A percentile compares a stretch with the other conserved stretches of the same genome.
phyloP scores from a whole-genome alignment of 92 coral and sea anemone species.

The Diadumene lineata region DNA sequence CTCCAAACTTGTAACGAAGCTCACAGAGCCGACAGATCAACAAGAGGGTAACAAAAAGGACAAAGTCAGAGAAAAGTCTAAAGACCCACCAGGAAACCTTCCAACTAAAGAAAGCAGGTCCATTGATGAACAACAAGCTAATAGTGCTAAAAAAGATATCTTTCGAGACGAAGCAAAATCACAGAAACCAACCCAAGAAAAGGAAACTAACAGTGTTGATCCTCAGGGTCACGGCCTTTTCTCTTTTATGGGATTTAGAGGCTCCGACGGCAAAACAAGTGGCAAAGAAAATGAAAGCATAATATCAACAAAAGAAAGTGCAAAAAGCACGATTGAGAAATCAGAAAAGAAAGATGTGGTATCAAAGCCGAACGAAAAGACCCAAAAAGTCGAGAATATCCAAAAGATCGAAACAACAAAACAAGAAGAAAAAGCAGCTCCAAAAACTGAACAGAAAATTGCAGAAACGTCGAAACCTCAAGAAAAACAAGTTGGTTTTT shows the following conservation, averaged over 20 bases:
- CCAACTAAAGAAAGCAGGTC: background rate
- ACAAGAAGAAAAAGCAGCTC: background rate
- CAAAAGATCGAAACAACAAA: background rate
- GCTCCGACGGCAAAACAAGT: conserved; percentile 3
- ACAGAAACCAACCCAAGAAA: conserved; percentile 4
- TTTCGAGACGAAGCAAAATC: background rate
- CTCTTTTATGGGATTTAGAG: conserved; percentile 4
- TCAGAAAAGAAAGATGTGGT: background rate
- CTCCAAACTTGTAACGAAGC: conserved; percentile 10
- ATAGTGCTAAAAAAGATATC: background rate
- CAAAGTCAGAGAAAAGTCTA: background rate
- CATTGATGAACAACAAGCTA: background rate
- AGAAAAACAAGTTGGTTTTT: background rate
- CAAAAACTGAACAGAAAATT: background rate
- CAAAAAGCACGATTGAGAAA: background rate
- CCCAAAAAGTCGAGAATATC: background rate
- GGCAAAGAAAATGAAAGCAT: conserved; percentile 7
- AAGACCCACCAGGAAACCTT: background rate
- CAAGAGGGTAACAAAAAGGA: background rate
- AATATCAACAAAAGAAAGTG: conserved; percentile 1
- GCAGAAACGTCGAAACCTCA: background rate
- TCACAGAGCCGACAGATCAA: conserved; percentile 7
- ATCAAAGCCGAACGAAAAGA: background rate
- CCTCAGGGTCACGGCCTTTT: conserved; percentile 17
- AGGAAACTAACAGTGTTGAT: background rate